Evolutionary conservation across 2,888 invertebrate species (phyloP).

Genomic region (Carabus problematicus): DNA sequence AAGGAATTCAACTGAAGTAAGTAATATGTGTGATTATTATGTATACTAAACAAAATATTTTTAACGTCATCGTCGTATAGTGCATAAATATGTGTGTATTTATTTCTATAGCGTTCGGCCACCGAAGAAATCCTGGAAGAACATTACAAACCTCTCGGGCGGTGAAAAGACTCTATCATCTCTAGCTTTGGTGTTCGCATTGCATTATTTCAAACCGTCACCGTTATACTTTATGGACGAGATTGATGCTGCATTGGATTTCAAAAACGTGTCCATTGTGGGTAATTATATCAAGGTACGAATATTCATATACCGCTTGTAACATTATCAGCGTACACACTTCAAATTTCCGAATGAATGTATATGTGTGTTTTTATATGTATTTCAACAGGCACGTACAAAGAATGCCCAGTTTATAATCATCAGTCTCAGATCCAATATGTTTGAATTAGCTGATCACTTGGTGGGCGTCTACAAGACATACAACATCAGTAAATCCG

Average conservation of each 20-base stretch:
- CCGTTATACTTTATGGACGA: conserved; percentile 99
- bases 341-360: not conserved
- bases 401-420: conserved; percentile 98
- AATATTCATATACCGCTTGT: conserved; percentile 8
- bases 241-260: conserved; percentile 97
- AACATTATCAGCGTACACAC: not conserved
- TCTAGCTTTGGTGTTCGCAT: conserved; percentile 92
- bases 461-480: conserved; percentile 97
- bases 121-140: conserved; percentile 98
- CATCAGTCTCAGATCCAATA: conserved; percentile 94
- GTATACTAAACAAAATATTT: not conserved
- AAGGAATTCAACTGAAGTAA: conserved; percentile 92
- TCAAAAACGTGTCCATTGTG: conserved; percentile 98
- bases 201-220: conserved; percentile 98
- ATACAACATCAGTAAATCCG: conserved; percentile 82
- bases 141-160: conserved; percentile 95
- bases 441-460: conserved; percentile 95
- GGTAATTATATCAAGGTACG: conserved; percentile 93
- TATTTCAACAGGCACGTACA: conserved; percentile 78
- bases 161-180: conserved; percentile 99
- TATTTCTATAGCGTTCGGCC: conserved; percentile 90
- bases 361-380: not conserved
- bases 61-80: not conserved
- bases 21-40: conserved; percentile 24
- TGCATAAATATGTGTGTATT: conserved; percentile 11